Evolutionary conservation across 2,888 invertebrate genomes (phyloP).

Genomic region (Cremastinae sp.): DNA sequence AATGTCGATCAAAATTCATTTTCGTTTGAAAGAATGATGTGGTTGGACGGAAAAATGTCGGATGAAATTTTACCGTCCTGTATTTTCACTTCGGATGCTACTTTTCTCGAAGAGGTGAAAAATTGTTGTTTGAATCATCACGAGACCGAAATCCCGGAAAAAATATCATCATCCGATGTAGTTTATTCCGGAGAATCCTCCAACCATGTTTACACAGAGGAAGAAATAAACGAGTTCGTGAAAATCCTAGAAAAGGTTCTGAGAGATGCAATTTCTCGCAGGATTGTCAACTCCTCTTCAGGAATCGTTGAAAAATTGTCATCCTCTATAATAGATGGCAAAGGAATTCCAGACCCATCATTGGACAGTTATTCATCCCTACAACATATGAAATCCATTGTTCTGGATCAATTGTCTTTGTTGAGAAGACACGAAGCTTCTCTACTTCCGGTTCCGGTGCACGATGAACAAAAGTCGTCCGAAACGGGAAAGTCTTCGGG

Average conservation of each 20-base stretch:
- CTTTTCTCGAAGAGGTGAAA: not conserved
- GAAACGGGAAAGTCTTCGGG: not conserved
- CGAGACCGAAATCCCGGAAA: not conserved
- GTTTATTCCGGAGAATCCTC: not conserved
- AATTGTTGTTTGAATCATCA: not conserved
- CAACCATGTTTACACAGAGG: conserved; percentile 25
- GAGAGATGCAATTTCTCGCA: conserved; percentile 28
- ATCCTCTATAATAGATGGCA: not conserved
- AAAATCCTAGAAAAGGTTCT: conserved; percentile 38
- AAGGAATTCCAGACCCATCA: not conserved
- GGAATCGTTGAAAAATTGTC: not conserved
- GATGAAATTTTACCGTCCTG: not conserved
- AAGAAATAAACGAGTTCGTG: conserved; percentile 42
- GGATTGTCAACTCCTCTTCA: not conserved
- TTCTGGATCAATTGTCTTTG: conserved; percentile 39
- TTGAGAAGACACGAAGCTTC: conserved; percentile 7
- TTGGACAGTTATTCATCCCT: conserved; percentile 18
- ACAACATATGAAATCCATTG: conserved; percentile 23
- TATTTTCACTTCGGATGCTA: not conserved
- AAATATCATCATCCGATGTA: not conserved
- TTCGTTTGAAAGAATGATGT: no score
- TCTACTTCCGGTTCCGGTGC: not conserved
- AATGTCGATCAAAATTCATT: no score
- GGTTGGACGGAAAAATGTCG: conserved; percentile 43
- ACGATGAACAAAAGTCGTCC: not conserved